These are phyloP conservation scores for Atethmia centrago DNA, from an alignment of 2,888 invertebrate species.

Conservation along the genomic window DNA sequence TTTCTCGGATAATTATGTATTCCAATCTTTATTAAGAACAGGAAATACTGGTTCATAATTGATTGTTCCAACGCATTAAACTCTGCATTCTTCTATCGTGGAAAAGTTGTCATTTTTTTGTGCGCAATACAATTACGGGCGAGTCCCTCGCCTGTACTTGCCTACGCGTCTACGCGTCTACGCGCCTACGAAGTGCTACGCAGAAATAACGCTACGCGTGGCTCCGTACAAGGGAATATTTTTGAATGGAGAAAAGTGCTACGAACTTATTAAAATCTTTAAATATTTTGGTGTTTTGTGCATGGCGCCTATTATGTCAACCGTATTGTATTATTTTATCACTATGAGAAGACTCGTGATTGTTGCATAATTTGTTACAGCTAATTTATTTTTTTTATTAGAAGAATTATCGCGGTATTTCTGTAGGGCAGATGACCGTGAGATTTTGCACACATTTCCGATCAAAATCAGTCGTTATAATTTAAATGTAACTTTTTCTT, in stretches of 20 bases:
- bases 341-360: not conserved
- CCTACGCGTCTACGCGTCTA: conserved; percentile 47
- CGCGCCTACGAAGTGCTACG: conserved; percentile 62
- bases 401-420: not conserved
- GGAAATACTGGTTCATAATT: conserved; percentile 55
- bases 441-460: not conserved
- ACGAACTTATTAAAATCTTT: not conserved
- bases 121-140: not conserved
- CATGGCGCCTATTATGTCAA: not conserved
- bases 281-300: not conserved
- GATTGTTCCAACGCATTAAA: conserved; percentile 23
- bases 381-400: not conserved
- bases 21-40: conserved; percentile 43
- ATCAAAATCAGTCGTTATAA: conserved; percentile 10
- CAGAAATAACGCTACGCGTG: conserved; percentile 16
- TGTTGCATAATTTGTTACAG: not conserved
- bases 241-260: not conserved
- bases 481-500: conserved; percentile 25
- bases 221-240: not conserved
- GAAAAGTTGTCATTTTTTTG: conserved; percentile 27
- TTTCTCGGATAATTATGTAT: conserved; percentile 31
- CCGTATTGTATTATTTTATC: not conserved
- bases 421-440: not conserved
- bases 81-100: conserved; percentile 18
- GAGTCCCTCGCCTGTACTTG: no score